Evolutionary conservation across 2,797 vertebrate species (phyloP).

Genomic region (Nothura maculosa): DNA sequence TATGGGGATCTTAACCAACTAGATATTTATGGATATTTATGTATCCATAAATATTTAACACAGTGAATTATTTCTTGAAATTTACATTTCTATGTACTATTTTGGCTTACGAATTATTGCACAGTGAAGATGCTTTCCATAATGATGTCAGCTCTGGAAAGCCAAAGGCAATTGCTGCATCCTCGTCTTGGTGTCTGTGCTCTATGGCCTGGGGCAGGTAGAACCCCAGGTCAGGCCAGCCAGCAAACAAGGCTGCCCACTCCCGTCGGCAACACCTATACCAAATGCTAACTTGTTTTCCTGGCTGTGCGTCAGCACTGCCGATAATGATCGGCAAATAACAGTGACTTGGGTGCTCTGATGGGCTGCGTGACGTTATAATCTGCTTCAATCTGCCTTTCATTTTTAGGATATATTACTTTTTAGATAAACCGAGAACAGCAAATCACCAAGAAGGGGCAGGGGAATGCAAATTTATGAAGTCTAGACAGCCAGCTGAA

Average conservation of each 20-base stretch:
- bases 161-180: no score
- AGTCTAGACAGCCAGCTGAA: constrained; percentile 56
- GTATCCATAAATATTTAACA: constrained; percentile 73
- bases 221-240: no score
- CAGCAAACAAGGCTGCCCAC: no score
- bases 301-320: constrained; percentile 25
- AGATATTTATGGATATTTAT: no score
- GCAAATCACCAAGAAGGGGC: constrained; percentile 27
- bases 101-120: constrained; percentile 57
- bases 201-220: no score
- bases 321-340: constrained; percentile 65
- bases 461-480: constrained; percentile 39
- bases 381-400: constrained; percentile 63
- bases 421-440: constrained; percentile 63
- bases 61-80: constrained; percentile 59
- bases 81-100: constrained; percentile 73
- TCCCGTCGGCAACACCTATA: no score
- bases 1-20: constrained; percentile 22
- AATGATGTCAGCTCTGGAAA: constrained; percentile 64
- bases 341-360: constrained; percentile 27
- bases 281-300: constrained; percentile 47
- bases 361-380: constrained; percentile 35
- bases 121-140: constrained; percentile 69
- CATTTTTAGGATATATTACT: constrained; percentile 72
- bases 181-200: no score